These are phyloP conservation scores for Euzophera pinguis DNA, from an alignment of 2,888 invertebrate species.

Conservation along the genomic window DNA sequence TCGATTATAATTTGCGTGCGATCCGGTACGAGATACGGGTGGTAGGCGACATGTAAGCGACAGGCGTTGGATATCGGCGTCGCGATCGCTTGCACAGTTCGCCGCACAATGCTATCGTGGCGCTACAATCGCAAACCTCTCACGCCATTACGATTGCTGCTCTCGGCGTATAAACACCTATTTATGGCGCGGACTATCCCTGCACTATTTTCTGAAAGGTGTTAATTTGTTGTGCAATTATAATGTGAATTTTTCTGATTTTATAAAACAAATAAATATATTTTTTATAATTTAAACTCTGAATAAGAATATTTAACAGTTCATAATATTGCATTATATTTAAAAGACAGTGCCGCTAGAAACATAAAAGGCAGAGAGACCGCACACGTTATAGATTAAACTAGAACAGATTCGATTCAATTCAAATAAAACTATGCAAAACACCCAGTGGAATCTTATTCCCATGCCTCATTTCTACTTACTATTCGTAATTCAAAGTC, in stretches of 20 bases:
- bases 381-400: slow-evolving; percentile 11
- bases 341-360: slow-evolving; percentile 1
- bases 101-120: slow-evolving; percentile 75
- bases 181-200: slow-evolving; percentile 48
- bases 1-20: slow-evolving; percentile 80
- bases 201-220: slow-evolving; percentile 54
- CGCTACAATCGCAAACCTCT: slow-evolving; percentile 69
- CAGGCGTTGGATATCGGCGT: slow-evolving; percentile 70
- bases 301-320: neutral
- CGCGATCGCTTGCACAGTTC: slow-evolving; percentile 63
- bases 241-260: neutral
- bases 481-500: slow-evolving; percentile 61
- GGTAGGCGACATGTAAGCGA: slow-evolving; percentile 74
- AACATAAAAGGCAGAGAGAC: slow-evolving; percentile 6
- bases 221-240: slow-evolving; percentile 11
- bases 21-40: slow-evolving; percentile 67
- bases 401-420: slow-evolving; percentile 15
- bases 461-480: slow-evolving; percentile 61
- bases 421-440: slow-evolving; percentile 23
- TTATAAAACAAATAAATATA: neutral
- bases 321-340: neutral
- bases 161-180: slow-evolving; percentile 54
- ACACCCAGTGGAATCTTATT: slow-evolving; percentile 43
- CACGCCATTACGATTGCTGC: slow-evolving; percentile 72
- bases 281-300: neutral